Evolutionary conservation across 2,888 invertebrate genomes (phyloP).

Genomic region (Sphinx pinastri): DNA sequence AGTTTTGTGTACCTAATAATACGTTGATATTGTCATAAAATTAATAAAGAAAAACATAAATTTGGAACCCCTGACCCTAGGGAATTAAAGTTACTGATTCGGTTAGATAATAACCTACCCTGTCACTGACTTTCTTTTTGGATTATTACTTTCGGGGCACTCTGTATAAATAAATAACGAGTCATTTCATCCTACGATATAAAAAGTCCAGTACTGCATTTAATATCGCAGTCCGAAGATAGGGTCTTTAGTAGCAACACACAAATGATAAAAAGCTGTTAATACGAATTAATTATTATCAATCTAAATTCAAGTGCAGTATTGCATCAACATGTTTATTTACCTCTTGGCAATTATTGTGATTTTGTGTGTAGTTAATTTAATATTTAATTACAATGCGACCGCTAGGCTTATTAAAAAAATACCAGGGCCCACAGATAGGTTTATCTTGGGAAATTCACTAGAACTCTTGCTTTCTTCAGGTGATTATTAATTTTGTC

Average conservation of each 20-base stretch:
- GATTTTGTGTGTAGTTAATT: constrained; percentile 46
- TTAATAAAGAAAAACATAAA: no score
- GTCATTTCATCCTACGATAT: neutral
- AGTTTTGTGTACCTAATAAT: no score
- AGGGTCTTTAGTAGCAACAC: neutral
- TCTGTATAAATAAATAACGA: neutral
- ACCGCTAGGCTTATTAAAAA: constrained; percentile 50
- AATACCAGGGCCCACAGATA: constrained; percentile 53
- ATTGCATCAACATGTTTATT: constrained; percentile 41
- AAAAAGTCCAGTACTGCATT: neutral
- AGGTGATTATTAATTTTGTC: constrained; percentile 41
- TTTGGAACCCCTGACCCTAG: no score
- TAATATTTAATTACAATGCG: constrained; percentile 52
- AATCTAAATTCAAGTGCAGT: neutral
- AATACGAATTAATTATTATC: neutral
- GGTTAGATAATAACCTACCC: no score
- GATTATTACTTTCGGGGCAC: no score
- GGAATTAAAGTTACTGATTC: no score
- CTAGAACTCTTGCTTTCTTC: constrained; percentile 45
- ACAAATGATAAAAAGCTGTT: neutral
- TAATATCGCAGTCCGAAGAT: neutral
- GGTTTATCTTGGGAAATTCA: constrained; percentile 54
- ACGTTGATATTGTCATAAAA: no score
- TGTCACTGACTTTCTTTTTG: no score
- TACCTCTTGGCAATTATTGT: constrained; percentile 39